A percentile compares a stretch with the other conserved stretches of the same genome.
phyloP scores from a whole-genome alignment of 2,113 vertebrate species.

The Cyanocitta stelleri region DNA sequence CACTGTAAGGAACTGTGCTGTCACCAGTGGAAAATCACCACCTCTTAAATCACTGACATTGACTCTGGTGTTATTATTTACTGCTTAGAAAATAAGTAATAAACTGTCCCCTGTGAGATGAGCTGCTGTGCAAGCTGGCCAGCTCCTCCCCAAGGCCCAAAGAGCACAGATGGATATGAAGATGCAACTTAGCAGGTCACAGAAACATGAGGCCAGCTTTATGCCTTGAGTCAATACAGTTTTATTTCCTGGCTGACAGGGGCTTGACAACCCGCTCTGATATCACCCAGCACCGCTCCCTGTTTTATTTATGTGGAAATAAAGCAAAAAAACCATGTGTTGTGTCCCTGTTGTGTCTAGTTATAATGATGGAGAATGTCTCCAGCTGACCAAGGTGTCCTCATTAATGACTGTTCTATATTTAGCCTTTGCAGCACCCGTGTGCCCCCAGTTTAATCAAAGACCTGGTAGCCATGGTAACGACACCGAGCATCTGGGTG shows the following conservation, averaged over 20 bases:
- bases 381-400: conserved; percentile 40
- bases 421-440: conserved; percentile 19
- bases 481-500: conserved; percentile 13
- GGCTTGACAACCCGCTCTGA: neutral
- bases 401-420: conserved; percentile 38
- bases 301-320: neutral
- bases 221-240: neutral
- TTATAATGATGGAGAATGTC: neutral
- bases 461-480: conserved; percentile 46
- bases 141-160: neutral
- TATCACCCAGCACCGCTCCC: neutral
- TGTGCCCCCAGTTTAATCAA: conserved; percentile 48
- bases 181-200: neutral
- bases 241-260: neutral
- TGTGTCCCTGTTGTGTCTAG: neutral
- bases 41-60: neutral
- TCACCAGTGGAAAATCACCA: neutral
- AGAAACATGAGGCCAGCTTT: neutral
- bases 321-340: neutral
- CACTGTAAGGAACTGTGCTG: neutral
- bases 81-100: neutral
- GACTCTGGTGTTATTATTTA: neutral
- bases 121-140: neutral
- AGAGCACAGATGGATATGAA: neutral
- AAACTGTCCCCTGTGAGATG: neutral